Conservation (phyloP, 2,888 invertebrate species). For the Ophraella communa region DNA sequence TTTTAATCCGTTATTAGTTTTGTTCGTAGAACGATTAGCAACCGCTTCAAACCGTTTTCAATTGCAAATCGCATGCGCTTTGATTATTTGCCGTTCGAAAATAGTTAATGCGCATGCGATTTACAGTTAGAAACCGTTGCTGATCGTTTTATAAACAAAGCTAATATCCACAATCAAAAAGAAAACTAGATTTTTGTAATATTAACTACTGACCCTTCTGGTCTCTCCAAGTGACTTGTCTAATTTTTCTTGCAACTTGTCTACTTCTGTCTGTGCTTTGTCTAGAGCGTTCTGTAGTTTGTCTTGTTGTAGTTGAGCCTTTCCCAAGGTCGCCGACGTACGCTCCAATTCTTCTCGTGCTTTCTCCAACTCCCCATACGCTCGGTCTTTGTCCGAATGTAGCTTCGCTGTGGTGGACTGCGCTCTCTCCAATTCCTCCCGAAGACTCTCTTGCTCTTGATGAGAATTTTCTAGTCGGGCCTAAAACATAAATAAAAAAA, state of each 20-base stretch:
- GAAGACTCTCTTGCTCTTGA: slow-evolving; percentile 90
- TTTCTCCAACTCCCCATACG: slow-evolving; percentile 84
- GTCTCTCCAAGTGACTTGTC: slow-evolving; percentile 84
- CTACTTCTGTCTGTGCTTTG: slow-evolving; percentile 88
- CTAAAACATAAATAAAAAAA: too few species aligned
- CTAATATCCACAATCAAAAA: too few species aligned
- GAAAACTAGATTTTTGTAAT: neutral
- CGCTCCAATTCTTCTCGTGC: slow-evolving; percentile 76
- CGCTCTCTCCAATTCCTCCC: slow-evolving; percentile 89
- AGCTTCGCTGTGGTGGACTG: slow-evolving; percentile 84
- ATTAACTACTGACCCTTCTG: slow-evolving; percentile 69
- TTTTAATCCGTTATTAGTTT: too few species aligned
- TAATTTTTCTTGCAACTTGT: slow-evolving; percentile 86
- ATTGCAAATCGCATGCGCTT: too few species aligned
- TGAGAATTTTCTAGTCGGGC: slow-evolving; percentile 94
- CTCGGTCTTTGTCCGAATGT: slow-evolving; percentile 84
- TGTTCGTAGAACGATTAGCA: too few species aligned
- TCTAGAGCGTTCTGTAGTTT: slow-evolving; percentile 88
- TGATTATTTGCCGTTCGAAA: too few species aligned
- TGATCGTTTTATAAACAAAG: too few species aligned
- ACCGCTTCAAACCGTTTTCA: too few species aligned
- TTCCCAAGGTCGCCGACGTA: slow-evolving; percentile 87
- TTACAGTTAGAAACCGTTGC: too few species aligned
- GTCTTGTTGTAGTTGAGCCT: slow-evolving; percentile 90
- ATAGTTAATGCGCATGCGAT: too few species aligned